Base-by-base conservation (phyloP, 2,797 vertebrate species). In the Neopelma chrysocephalum region DNA sequence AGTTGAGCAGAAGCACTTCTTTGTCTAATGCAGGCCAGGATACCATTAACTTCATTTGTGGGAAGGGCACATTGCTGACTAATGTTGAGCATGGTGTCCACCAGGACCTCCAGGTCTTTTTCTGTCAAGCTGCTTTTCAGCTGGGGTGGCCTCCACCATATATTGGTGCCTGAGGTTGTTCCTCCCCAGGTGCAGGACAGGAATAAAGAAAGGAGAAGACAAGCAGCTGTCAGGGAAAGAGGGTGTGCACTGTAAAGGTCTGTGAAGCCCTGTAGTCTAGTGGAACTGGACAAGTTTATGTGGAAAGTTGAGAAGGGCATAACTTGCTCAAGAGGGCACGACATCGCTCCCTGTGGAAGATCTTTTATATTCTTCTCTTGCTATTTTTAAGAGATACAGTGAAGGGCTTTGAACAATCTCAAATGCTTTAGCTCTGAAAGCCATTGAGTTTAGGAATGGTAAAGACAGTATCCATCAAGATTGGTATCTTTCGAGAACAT, bases 401-500 rank as follows among this genome's bases (percentile, higher is more conserved):
- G 34, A 68, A 61, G 42, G 29, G 14, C 72, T 95, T 31, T 48
- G 43, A 87, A 84, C 0, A 0, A 51, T 85, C 61, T 50, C 45
- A 48, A 72, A 81, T 70, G 3, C 70, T 84, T 87, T 77, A 42
- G 40, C 36, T 91, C 21, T 73, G 64, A 87, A 91, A 86, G 58
- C 43, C 27, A 10, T 51, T 20, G 9, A 87, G 58, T 68, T 82
- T 70, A n/a, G 47, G 23, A 78, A 64, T 69, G n/a, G 42, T 71
- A 51, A 83, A 91, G 57, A 75, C 50, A 69, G 32, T 58, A 48
- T 75, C 83, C 47, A 42, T 90, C 60, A 82, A 87, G 70, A 66
- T 6, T 5, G 27, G 1, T 85, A 40, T 27, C 45, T 91, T 79
- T 69, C 29, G 83, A 87, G 64, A 19, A 25, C 15, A 25, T 19